Percentiles rank a stretch among this genome's conserved stretches.
Evolutionary conservation across 2,113 vertebrate species (phyloP).

Genomic region (Brienomyrus longianalis): DNA sequence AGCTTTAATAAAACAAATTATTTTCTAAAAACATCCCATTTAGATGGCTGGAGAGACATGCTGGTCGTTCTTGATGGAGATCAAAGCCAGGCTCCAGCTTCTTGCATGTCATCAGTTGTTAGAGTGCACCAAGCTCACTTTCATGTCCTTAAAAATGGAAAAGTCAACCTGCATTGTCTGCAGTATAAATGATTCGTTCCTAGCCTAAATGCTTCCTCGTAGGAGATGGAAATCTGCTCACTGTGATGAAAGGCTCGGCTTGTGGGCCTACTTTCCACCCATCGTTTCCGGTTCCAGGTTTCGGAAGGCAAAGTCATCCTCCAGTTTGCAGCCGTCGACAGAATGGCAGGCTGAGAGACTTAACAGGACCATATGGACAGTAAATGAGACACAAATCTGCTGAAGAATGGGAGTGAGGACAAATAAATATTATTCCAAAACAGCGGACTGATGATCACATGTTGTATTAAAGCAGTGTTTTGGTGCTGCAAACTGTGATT

Average conservation of each 20-base stretch:
- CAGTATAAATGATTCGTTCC: not conserved
- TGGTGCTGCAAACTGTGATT: not conserved
- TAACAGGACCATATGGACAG: not conserved
- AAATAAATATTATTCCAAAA: not conserved
- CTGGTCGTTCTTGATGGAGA: not conserved
- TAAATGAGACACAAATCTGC: not conserved
- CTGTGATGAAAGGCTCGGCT: not conserved
- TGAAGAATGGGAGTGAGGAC: not conserved
- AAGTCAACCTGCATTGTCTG: not conserved
- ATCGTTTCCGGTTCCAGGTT: not conserved
- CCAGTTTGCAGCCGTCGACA: not conserved
- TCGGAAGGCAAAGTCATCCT: not conserved
- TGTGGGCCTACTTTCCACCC: not conserved
- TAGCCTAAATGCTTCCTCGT: not conserved
- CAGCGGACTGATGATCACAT: not conserved
- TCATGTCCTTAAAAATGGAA: not conserved
- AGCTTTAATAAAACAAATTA: slow-evolving; percentile 17
- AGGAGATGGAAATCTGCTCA: not conserved
- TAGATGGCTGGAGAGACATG: slow-evolving; percentile 11
- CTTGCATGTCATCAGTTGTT: slow-evolving; percentile 5
- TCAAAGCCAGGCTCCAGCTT: slow-evolving; percentile 3
- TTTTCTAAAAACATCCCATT: slow-evolving; percentile 18
- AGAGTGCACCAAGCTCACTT: not conserved
- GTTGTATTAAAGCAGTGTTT: not conserved
- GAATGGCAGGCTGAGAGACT: not conserved